Evolutionary conservation across 2,888 invertebrate species (phyloP).

Genomic region (Eumerus sabulonum): DNA sequence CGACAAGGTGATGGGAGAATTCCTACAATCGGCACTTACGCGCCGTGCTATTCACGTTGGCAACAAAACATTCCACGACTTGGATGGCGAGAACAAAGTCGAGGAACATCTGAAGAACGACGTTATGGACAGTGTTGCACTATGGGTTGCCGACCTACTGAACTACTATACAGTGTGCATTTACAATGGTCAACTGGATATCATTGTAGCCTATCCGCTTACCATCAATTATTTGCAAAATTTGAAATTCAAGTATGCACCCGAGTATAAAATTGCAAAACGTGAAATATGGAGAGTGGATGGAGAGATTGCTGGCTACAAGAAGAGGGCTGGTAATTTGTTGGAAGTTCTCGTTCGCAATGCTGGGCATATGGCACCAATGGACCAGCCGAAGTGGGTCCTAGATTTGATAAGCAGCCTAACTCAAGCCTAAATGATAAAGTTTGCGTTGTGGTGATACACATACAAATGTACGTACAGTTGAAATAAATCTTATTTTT

Average conservation of each 20-base stretch:
- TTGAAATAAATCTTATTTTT: neutral
- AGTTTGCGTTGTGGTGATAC: neutral
- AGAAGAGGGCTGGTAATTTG: slow-evolving; percentile 85
- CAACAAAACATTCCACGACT: slow-evolving; percentile 84
- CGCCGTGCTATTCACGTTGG: slow-evolving; percentile 92
- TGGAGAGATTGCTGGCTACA: slow-evolving; percentile 87
- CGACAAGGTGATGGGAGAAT: slow-evolving; percentile 79
- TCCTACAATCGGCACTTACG: slow-evolving; percentile 79
- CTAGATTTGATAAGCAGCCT: slow-evolving; percentile 86
- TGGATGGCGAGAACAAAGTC: slow-evolving; percentile 80
- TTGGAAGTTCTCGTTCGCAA: slow-evolving; percentile 87
- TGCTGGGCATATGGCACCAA: slow-evolving; percentile 91
- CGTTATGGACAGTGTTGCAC: slow-evolving; percentile 89
- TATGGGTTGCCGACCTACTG: slow-evolving; percentile 85
- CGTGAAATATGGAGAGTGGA: slow-evolving; percentile 86
- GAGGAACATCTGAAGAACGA: slow-evolving; percentile 86
- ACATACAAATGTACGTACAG: neutral
- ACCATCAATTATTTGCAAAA: slow-evolving; percentile 88
- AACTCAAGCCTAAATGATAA: slow-evolving; percentile 71
- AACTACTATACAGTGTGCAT: slow-evolving; percentile 83
- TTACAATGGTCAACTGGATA: slow-evolving; percentile 94
- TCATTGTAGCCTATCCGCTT: slow-evolving; percentile 92
- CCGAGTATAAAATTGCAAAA: slow-evolving; percentile 83
- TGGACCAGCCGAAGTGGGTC: slow-evolving; percentile 89
- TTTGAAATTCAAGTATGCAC: slow-evolving; percentile 84